phyloP scores from a whole-genome alignment of 1,140 invertebrate genomes.

The Brachionus rubens region DNA sequence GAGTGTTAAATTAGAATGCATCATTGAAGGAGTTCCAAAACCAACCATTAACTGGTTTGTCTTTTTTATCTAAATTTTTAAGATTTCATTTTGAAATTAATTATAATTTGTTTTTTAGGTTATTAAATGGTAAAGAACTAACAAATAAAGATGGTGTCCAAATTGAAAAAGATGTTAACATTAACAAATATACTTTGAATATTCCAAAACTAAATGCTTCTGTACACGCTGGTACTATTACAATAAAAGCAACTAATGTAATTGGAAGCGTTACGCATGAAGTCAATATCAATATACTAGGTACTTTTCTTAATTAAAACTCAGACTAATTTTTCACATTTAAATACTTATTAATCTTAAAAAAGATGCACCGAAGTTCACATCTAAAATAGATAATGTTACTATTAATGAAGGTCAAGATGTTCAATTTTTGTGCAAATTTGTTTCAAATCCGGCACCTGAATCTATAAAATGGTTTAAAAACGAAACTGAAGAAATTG shows the following conservation, averaged over 20 bases:
- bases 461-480: background rate
- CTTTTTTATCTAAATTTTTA: background rate
- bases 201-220: background rate
- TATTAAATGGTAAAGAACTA: background rate
- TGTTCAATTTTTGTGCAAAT: conserved; percentile 4
- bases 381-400: background rate
- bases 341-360: background rate
- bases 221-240: background rate
- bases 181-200: background rate
- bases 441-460: background rate
- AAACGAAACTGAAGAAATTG: conserved; percentile 24
- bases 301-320: background rate
- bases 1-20: conserved; percentile 70
- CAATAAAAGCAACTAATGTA: background rate
- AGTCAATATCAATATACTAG: background rate
- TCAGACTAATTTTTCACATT: no score
- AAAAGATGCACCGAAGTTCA: conserved; percentile 3
- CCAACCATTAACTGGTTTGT: conserved; percentile 77
- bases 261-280: background rate
- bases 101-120: background rate
- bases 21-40: conserved; percentile 82
- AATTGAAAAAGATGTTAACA: background rate
- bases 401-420: conserved; percentile 2
- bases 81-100: background rate
- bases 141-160: conserved; percentile 1